Evolutionary conservation across 2,113 vertebrate species (phyloP).

Genomic region (Manacus vitellinus): DNA sequence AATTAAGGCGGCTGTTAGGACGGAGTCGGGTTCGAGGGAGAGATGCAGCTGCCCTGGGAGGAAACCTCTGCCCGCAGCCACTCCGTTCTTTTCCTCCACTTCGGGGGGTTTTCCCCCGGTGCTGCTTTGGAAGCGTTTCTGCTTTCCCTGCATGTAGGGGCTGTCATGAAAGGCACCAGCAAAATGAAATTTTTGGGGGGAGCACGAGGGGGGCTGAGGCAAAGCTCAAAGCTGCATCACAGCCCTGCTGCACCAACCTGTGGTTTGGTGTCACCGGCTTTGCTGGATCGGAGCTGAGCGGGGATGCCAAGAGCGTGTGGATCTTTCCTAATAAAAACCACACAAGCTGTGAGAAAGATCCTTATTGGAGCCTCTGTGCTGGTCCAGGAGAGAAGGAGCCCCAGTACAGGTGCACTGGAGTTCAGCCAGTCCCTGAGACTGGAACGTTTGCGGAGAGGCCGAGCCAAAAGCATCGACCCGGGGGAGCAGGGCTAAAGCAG

Average conservation of each 20-base stretch:
- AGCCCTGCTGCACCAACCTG: not conserved
- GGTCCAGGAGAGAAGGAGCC: not conserved
- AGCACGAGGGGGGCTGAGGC: not conserved
- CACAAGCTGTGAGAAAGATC: constrained; percentile 8
- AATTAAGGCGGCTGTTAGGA: constrained; percentile 28
- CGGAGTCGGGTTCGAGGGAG: not conserved
- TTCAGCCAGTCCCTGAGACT: not conserved
- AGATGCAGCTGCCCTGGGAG: not conserved
- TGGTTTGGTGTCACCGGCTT: not conserved
- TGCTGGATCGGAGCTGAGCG: not conserved
- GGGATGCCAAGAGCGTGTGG: fast-evolving
- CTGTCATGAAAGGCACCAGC: not conserved
- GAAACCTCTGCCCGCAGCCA: not conserved
- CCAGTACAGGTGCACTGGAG: constrained; percentile 37
- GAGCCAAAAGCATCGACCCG: not conserved
- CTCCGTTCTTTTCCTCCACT: not conserved
- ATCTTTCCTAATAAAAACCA: constrained; percentile 8
- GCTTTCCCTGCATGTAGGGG: fast-evolving
- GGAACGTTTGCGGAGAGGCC: not conserved
- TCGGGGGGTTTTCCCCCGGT: not conserved
- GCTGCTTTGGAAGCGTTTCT: not conserved
- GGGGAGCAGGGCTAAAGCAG: not conserved
- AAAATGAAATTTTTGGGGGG: not conserved
- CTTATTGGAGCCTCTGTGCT: constrained; percentile 37
- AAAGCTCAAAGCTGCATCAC: not conserved